phyloP scores from a whole-genome alignment of 2,888 invertebrate genomes.

The Imbricaverruca yamaguchii region DNA sequence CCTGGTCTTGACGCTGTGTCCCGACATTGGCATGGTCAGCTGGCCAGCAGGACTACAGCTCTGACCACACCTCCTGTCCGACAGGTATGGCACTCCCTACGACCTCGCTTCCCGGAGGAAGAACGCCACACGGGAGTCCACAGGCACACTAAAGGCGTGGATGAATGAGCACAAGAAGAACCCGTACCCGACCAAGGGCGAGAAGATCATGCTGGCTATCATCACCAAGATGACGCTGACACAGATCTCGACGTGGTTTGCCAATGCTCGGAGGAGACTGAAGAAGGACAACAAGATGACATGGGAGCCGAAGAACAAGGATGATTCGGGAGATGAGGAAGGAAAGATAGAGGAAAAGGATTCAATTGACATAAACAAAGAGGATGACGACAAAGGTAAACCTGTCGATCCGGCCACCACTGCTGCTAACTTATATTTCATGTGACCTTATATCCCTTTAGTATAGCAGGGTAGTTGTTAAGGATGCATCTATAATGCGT shows the following conservation, averaged over 20 bases:
- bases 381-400: slow-evolving; percentile 38
- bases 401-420: no score
- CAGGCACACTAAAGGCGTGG: slow-evolving; percentile 95
- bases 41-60: neutral
- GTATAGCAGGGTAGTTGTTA: neutral
- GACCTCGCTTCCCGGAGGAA: slow-evolving; percentile 84
- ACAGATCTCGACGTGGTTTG: slow-evolving; percentile 88
- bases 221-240: slow-evolving; percentile 68
- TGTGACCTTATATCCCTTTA: no score
- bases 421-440: no score
- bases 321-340: slow-evolving; percentile 64
- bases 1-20: no score
- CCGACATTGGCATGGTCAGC: no score
- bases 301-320: slow-evolving; percentile 90
- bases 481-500: neutral
- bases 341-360: slow-evolving; percentile 72
- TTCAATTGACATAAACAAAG: slow-evolving; percentile 56
- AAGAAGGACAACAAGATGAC: slow-evolving; percentile 98
- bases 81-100: slow-evolving; percentile 57
- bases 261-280: slow-evolving; percentile 75
- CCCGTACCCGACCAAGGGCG: slow-evolving; percentile 98
- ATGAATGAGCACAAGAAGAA: slow-evolving; percentile 98
- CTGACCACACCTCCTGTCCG: neutral
- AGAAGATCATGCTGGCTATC: slow-evolving; percentile 74
- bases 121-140: slow-evolving; percentile 95